Base-by-base conservation (phyloP, 2,888 invertebrate species). In the Pheosia gnoma region DNA sequence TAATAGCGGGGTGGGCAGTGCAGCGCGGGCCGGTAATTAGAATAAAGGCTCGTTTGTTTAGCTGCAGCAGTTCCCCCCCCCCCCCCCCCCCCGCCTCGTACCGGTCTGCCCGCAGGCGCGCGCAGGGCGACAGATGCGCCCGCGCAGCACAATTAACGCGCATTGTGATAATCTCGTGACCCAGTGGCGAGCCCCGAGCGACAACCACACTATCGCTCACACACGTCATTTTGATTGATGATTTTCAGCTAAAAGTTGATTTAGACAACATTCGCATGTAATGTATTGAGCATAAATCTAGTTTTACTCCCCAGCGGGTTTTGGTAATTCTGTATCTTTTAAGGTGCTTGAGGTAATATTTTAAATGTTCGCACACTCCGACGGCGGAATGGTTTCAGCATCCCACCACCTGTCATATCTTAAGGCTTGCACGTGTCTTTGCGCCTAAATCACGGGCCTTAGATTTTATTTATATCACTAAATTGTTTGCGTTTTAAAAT, bases 161-260 rank as follows among this genome's bases (percentile, higher is more conserved):
- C 57, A 45, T 57, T 57, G 45, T 57, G 47, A 45, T 57, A 57
- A 45, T 47, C 57, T n/a, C 43, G 45, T 45, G 57, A 45, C 57
- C 57, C 13, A 25, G 52, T 9, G 52, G 37, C 52, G 25, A n/a
- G 45, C 45, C 10, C 49, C 49, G 49, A 5, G 49, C 49, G 49
- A 5, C 49, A 9, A 11, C 25, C 25, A 25, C 10, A 13, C n/a
- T n/a, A 5, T 51, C 49, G 49, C 49, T n/a, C 13, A 51, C 49
- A 47, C 47, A 25, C 13, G 13, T 4, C 49, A 45, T 10, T 0
- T 51, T 13, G 49, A 25, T 51, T 51, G 49, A 51, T 51, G 13
- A 51, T 13, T 51, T 13, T 51, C 13, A 51, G 49, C 13, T 45
- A 45, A 45, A 10, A 45, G 9, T 8, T 2, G 0, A 25, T 25